Percentiles rank a stretch among this genome's conserved stretches.
Conservation (phyloP, 35 echinoderm and acorn worm genomes). For the Nesometra sesokonis region DNA sequence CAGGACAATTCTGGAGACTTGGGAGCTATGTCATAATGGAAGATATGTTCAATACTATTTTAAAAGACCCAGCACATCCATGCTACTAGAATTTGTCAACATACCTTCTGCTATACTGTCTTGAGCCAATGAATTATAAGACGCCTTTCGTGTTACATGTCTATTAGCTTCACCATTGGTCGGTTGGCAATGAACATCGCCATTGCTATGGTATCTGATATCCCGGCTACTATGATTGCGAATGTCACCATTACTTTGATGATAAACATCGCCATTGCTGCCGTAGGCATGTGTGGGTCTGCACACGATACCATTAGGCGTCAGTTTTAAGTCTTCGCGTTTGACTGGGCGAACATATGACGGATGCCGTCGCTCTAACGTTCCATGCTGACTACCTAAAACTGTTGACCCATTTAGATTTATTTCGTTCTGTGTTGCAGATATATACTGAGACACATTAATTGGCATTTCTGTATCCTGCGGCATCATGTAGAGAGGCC, state of each 20-base stretch:
- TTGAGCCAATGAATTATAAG: not conserved
- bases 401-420: not conserved
- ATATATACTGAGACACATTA: not conserved
- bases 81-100: not conserved
- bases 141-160: not conserved
- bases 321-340: not conserved
- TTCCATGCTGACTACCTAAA: not conserved
- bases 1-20: no score
- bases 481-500: slow-evolving; percentile 69
- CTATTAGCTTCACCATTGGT: not conserved
- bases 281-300: not conserved
- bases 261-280: not conserved
- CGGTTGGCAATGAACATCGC: not conserved
- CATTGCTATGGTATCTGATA: not conserved
- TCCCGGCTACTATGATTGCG: not conserved
- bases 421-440: not conserved
- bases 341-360: not conserved
- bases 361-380: not conserved
- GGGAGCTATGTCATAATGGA: no score
- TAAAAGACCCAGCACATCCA: no score
- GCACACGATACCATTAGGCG: not conserved
- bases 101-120: not conserved
- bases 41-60: no score
- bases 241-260: not conserved
- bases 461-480: slow-evolving; percentile 17